Conservation (phyloP, 2,113 vertebrate species). For the Etheostoma cragini region DNA sequence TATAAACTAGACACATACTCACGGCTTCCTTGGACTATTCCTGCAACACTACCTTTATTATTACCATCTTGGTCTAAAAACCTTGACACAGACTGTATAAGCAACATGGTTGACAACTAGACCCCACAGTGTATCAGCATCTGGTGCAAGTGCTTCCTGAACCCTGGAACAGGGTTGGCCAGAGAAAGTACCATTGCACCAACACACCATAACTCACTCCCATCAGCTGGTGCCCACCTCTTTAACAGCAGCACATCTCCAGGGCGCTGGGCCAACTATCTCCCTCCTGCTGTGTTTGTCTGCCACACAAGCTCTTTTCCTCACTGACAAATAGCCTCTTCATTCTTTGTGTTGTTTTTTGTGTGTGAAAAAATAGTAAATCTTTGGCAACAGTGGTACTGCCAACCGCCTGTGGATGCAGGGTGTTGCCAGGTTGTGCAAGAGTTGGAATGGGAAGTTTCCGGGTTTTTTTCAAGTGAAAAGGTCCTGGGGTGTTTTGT, state of each 20-base stretch:
- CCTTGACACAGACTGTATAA: not conserved
- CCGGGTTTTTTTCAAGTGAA: constrained; percentile 29
- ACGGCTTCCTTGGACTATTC: constrained; percentile 1
- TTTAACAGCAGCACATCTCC: constrained; percentile 63
- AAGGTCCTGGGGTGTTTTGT: constrained; percentile 25
- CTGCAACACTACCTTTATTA: constrained; percentile 6
- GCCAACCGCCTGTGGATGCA: constrained; percentile 44
- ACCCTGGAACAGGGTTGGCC: constrained; percentile 11
- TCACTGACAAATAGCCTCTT: constrained; percentile 63
- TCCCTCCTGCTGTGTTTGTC: constrained; percentile 54
- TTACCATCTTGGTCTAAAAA: constrained; percentile 14
- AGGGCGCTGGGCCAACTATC: constrained; percentile 59
- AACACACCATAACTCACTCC: constrained; percentile 45
- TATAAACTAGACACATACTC: not conserved
- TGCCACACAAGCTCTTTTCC: constrained; percentile 40
- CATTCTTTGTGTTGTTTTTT: constrained; percentile 58
- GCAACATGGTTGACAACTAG: not conserved
- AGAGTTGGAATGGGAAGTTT: constrained; percentile 63
- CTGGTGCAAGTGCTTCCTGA: constrained; percentile 14
- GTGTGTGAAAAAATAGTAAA: constrained; percentile 64
- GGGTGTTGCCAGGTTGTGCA: constrained; percentile 70
- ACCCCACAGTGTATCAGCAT: constrained; percentile 3
- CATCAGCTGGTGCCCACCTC: constrained; percentile 34
- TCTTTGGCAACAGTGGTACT: constrained; percentile 53
- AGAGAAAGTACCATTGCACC: constrained; percentile 34